Base-by-base conservation (phyloP, 2,888 invertebrate genomes). In the Oegoconia quadripuncta region DNA sequence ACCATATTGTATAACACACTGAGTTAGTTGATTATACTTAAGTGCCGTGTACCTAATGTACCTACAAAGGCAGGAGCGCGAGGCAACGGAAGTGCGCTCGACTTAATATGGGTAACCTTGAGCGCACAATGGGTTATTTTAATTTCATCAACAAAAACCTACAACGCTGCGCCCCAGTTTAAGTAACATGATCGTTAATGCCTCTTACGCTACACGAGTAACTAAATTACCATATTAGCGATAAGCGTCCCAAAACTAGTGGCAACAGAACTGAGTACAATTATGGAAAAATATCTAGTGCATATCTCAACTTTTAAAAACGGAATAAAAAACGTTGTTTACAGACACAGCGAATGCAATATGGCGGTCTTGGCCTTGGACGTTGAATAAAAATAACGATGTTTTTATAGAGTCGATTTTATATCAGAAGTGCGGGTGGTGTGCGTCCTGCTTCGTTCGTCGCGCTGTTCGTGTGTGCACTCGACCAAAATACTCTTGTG, bases 41-140 rank as follows among this genome's bases (percentile, higher is more conserved):
- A 25, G n/a, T 5, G n/a, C 2, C 12, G 9, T 2, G 22, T 22
- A 22, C 3, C 3, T 31, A 17, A 22, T 27, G 14, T 27, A 33
- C 22, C 25, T 34, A 29, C 14, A 32, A 14, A 4, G 7, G 37
- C 36, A 38, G 48, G 44, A 52, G 39, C 34, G 37, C 41, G 44
- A 45, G 51, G 50, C 58, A 65, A 43, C 74, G 80, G 78, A 81
- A 79, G 73, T 64, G 59, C 65, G 71, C 64, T 64, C 55, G 70
- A 68, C 72, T 74, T 75, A 70, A 78, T 74, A 73, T 74, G 73
- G 75, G 76, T 82, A 74, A 76, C 86, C 86, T 84, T 84, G 81
- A 52, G 39, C 48, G 55, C 58, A 80, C 77, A 75, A 78, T 77
- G 69, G 70, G 59, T 73, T 73, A 66, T 64, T 68, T 69, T 68